Evolutionary conservation across 2,113 vertebrate genomes (phyloP).

Genomic region (Entomyzon cyanotis): DNA sequence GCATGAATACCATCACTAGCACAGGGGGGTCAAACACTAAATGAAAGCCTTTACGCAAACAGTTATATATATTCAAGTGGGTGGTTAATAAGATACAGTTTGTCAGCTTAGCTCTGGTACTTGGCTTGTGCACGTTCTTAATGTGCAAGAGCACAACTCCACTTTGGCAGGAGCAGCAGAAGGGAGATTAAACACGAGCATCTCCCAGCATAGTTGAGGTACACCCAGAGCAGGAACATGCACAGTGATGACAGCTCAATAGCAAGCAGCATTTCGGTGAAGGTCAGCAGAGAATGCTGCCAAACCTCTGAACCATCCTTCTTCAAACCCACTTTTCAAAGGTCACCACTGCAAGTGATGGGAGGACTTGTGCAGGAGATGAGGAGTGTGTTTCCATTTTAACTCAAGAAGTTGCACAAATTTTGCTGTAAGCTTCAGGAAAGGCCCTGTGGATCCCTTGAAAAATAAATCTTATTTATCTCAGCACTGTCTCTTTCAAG

Average conservation of each 20-base stretch:
- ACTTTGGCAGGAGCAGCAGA: fast-evolving
- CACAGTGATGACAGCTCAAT: not conserved
- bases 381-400: not conserved
- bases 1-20: not conserved
- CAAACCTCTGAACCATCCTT: not conserved
- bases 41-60: not conserved
- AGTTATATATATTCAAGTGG: not conserved
- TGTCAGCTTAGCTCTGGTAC: not conserved
- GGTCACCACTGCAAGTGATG: not conserved
- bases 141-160: not conserved
- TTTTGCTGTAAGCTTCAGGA: not conserved
- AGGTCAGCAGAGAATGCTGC: not conserved
- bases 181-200: not conserved
- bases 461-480: not conserved
- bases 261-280: not conserved
- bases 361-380: not conserved
- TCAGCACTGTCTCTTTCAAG: not conserved
- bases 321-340: not conserved
- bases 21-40: not conserved
- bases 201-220: fast-evolving
- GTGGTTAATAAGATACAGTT: not conserved
- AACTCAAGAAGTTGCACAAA: not conserved
- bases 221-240: not conserved
- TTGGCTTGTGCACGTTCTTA: not conserved
- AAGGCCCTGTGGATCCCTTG: not conserved